Evolutionary conservation across 30 jellyfish, hydroid and myxozoan genomes (phyloP).

Genomic region (Mastigias papua): DNA sequence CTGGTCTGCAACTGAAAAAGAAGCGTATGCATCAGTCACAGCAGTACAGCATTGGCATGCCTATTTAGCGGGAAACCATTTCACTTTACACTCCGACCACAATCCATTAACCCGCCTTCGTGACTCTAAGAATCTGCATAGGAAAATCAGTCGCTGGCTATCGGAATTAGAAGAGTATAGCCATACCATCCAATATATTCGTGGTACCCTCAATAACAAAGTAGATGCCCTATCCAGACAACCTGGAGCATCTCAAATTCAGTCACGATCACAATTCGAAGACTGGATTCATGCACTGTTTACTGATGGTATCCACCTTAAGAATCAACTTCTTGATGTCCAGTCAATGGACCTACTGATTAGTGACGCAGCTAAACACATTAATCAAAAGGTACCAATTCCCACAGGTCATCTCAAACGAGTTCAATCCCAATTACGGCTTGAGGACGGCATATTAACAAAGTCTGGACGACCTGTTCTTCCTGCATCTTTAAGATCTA

Average conservation of each 20-base stretch:
- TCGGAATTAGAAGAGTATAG: slow-evolving; percentile 25
- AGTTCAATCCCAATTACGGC: slow-evolving; percentile 28
- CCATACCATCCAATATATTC: slow-evolving; percentile 6
- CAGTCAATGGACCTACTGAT: not conserved
- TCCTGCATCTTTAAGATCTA: slow-evolving; percentile 47
- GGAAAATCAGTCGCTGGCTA: slow-evolving; percentile 29
- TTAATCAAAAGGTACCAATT: not conserved
- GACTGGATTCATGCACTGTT: slow-evolving; percentile 17
- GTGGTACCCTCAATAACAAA: slow-evolving; percentile 16
- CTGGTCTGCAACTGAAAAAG: slow-evolving; percentile 47
- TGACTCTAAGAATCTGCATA: slow-evolving; percentile 22
- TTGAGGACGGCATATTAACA: slow-evolving; percentile 39
- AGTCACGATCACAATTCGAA: slow-evolving; percentile 2
- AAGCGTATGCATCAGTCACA: slow-evolving; percentile 30
- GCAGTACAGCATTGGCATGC: slow-evolving; percentile 50
- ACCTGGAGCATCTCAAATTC: slow-evolving; percentile 1
- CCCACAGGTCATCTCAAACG: slow-evolving; percentile 15
- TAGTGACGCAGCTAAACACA: not conserved
- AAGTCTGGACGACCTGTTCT: slow-evolving; percentile 48
- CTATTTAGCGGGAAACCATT: slow-evolving; percentile 36
- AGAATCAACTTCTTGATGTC: slow-evolving; percentile 3
- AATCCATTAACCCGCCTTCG: slow-evolving; percentile 40
- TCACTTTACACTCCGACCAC: slow-evolving; percentile 44
- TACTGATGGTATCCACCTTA: not conserved
- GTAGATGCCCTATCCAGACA: slow-evolving; percentile 53